phyloP scores from a whole-genome alignment of 2,888 invertebrate genomes.

The Homarus gammarus region DNA sequence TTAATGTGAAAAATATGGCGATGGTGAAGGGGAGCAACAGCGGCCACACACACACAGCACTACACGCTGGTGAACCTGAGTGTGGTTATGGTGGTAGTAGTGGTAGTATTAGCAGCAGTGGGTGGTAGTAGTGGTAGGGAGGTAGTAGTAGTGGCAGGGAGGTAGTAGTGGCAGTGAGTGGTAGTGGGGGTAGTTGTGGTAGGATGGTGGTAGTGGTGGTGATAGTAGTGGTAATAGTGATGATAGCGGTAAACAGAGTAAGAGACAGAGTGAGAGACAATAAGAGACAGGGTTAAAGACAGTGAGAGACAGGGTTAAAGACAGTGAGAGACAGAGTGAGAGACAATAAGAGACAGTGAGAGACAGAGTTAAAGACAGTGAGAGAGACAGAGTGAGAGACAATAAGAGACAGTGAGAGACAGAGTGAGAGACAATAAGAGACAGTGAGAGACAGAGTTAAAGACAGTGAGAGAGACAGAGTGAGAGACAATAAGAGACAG shows the following conservation, averaged over 20 bases:
- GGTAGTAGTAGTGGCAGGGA: background rate
- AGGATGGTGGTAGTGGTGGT: background rate
- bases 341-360: too few species aligned
- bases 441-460: background rate
- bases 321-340: too few species aligned
- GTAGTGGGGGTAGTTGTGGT: background rate
- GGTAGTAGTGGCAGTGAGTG: background rate
- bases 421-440: background rate
- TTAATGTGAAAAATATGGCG: conserved; percentile 56
- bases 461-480: background rate
- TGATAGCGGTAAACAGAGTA: background rate
- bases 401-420: background rate
- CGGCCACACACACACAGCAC: conserved; percentile 13
- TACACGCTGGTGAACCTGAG: background rate
- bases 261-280: background rate
- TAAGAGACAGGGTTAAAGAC: too few species aligned
- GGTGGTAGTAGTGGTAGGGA: background rate
- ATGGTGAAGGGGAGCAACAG: conserved; percentile 29
- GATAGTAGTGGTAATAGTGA: too few species aligned
- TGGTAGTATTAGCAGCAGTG: too few species aligned
- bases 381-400: too few species aligned
- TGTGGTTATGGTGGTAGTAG: background rate
- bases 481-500: background rate
- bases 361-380: too few species aligned
- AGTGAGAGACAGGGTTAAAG: too few species aligned